Base-by-base conservation (phyloP, 1,140 invertebrate species). In the Pygmarrhopalites habei region DNA sequence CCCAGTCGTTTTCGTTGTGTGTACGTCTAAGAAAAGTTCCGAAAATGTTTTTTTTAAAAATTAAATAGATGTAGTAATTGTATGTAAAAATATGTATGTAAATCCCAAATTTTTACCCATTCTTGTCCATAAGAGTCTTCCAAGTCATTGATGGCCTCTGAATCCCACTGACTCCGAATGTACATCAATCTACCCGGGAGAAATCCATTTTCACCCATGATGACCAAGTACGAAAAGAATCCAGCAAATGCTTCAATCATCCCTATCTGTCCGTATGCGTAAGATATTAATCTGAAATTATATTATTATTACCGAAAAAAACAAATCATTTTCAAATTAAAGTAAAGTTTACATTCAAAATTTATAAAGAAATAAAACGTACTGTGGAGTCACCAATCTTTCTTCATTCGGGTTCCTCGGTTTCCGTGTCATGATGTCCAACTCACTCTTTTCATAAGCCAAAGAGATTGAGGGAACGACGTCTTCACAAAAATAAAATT, bases 381-480 rank as follows among this genome's bases (percentile, higher is more conserved):
- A 58, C 19, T 32, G 5, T 76, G 32, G 15, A 81, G 94, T 95
- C 77, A 95, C 92, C 79, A 95, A 85, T 82, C 92, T 93, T 83
- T 95, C 91, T 79, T 84, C 86, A 82, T 89, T 86, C 75, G 91
- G 90, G 82, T 95, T 86, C 80, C 92, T 84, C 71, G 92, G 92
- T 82, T 89, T 86, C 75, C 91, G 83, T 85, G 94, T 93, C 92
- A 95, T 95, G 80, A 95, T 95, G 85, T 95, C 91, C 75, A 86
- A 88, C 82, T 95, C 92, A 76, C 91, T 87, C 79, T 87, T 86
- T 84, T 95, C 92, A 82, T 95, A 95, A 80, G 91, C 91, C 82
- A 94, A 46, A 10, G 66, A 68, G 58, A 68, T 59, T 14, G 66
- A 62, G 30, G 66, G 66, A 49, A 68, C 46, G 49, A 68, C 56